phyloP scores from a whole-genome alignment of 2,113 vertebrate species.

The Meles meles region DNA sequence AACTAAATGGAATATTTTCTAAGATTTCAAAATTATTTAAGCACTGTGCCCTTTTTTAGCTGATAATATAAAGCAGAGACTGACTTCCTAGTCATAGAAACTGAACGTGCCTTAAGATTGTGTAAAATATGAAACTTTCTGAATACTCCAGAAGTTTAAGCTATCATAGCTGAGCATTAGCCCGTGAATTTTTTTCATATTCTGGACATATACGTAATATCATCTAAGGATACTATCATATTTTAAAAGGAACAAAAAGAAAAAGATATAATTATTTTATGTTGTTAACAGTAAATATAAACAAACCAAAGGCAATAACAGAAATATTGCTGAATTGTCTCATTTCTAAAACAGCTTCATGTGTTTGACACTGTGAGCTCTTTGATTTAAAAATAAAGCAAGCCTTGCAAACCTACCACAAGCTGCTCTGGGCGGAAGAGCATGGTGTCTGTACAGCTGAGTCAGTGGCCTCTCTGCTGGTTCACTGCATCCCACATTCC shows the following conservation, averaged over 20 bases:
- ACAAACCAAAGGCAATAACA: not conserved
- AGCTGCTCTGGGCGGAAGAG: not conserved
- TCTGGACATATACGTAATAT: not conserved
- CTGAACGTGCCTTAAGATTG: not conserved
- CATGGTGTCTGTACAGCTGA: rapidly evolving
- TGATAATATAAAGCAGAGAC: not conserved
- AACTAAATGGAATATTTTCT: not conserved
- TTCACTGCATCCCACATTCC: not conserved
- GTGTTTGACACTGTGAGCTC: not conserved
- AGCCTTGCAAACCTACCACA: not conserved
- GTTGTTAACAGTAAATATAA: not conserved
- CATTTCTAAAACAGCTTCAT: not conserved
- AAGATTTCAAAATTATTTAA: not conserved
- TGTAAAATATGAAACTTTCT: not conserved
- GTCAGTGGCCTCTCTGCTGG: not conserved
- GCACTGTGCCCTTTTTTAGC: not conserved
- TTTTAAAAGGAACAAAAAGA: not conserved
- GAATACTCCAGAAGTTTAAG: not conserved
- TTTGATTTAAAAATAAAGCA: not conserved
- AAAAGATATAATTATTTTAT: not conserved
- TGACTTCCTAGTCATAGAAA: not conserved
- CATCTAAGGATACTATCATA: not conserved
- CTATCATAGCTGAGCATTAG: not conserved
- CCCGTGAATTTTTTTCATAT: not conserved
- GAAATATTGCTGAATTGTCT: not conserved